These are phyloP conservation scores for Imbricaverruca yamaguchii DNA, from an alignment of 2,888 invertebrate genomes.

Conservation along the genomic window DNA sequence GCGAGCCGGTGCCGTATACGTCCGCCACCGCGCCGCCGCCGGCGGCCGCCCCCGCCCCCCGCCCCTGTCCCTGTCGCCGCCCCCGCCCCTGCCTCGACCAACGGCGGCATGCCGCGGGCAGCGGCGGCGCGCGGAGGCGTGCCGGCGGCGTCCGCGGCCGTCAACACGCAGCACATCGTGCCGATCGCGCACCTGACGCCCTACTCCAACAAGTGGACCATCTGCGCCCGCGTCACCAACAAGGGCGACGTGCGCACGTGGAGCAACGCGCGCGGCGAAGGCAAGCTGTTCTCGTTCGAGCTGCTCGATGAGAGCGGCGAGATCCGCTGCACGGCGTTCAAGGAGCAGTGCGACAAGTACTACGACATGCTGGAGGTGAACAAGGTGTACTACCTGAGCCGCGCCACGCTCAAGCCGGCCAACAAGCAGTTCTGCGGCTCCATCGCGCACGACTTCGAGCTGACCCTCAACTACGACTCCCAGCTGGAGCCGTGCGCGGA, in stretches of 20 bases:
- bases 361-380: conserved; percentile 75
- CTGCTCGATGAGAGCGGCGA: conserved; percentile 90
- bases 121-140: neutral
- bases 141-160: neutral
- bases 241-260: conserved; percentile 75
- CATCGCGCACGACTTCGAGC: conserved; percentile 90
- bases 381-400: conserved; percentile 76
- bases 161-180: conserved; percentile 40
- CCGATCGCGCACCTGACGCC: conserved; percentile 83
- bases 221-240: conserved; percentile 76
- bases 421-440: conserved; percentile 73
- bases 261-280: conserved; percentile 82
- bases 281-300: conserved; percentile 86
- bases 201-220: conserved; percentile 93
- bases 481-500: conserved; percentile 48
- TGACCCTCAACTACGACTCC: conserved; percentile 75
- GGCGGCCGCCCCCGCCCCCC: neutral
- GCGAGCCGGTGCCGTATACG: conserved; percentile 37
- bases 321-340: conserved; percentile 85
- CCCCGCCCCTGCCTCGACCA: neutral
- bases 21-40: neutral
- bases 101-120: neutral
- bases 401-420: conserved; percentile 78
- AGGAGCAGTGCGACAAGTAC: conserved; percentile 76
- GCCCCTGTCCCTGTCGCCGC: too few species aligned